Conservation (phyloP, 2,797 vertebrate species). For the Acipenser oxyrinchus region DNA sequence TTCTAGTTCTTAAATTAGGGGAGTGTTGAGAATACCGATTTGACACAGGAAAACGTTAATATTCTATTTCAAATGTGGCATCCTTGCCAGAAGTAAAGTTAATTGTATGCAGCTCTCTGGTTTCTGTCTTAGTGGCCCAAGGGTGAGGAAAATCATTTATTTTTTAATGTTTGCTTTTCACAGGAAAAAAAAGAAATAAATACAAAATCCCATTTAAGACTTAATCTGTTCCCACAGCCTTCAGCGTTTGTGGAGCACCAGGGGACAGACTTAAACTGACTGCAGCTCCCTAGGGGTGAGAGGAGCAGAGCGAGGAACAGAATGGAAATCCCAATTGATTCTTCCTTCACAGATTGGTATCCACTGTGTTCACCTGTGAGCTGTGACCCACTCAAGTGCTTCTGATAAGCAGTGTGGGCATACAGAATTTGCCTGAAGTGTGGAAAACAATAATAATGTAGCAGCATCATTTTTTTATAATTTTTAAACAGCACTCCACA, state of each 20-base stretch:
- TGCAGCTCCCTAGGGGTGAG: conserved; percentile 37
- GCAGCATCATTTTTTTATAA: too few species aligned
- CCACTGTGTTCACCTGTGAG: conserved; percentile 56
- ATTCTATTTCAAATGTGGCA: too few species aligned
- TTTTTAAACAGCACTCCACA: too few species aligned
- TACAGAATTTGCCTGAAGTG: conserved; percentile 23
- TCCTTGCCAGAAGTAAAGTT: too few species aligned
- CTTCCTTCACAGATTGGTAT: conserved; percentile 47
- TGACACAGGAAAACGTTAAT: too few species aligned
- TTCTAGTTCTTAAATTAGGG: too few species aligned
- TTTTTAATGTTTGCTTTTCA: background rate
- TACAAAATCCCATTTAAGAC: conserved; percentile 49
- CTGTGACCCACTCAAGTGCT: conserved; percentile 51
- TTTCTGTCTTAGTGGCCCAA: conserved; percentile 30
- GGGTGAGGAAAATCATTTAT: conserved; percentile 33
- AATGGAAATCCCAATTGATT: conserved; percentile 57
- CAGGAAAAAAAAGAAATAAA: conserved; percentile 36
- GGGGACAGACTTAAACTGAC: conserved; percentile 45
- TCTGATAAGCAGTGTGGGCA: conserved; percentile 46
- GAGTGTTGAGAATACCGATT: too few species aligned
- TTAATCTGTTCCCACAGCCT: conserved; percentile 51
- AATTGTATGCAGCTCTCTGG: conserved; percentile 26
- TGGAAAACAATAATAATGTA: conserved; percentile 17
- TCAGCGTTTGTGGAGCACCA: conserved; percentile 47
- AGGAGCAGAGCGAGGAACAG: conserved; percentile 51